Percentiles rank a stretch among this genome's conserved stretches.
Evolutionary conservation across 1,140 invertebrate genomes (phyloP).

Genomic region (Trachymyrmex septentrionalis): DNA sequence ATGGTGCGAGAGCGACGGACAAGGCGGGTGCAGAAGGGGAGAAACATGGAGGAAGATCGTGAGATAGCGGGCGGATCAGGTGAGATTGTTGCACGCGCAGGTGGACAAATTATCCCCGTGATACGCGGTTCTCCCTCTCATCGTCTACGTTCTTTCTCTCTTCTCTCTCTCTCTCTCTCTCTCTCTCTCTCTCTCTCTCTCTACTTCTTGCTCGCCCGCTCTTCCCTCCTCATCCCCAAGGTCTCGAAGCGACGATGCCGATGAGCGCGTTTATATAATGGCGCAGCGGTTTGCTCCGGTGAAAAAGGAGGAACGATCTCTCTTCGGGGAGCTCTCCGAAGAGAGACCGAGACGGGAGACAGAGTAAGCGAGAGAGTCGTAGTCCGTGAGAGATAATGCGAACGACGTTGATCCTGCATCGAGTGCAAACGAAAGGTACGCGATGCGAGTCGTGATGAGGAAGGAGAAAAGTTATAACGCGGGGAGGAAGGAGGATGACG

Average conservation of each 20-base stretch:
- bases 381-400: conserved; percentile 1
- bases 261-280: conserved; percentile 65
- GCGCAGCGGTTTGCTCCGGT: conserved; percentile 25
- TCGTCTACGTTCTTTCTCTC: conserved; percentile 16
- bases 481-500: neutral
- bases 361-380: neutral
- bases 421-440: conserved; percentile 50
- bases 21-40: conserved; percentile 61
- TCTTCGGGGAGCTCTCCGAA: neutral
- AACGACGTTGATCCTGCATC: conserved; percentile 16
- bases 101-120: conserved; percentile 76
- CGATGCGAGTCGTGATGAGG: conserved; percentile 46
- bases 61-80: conserved; percentile 71
- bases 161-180: neutral
- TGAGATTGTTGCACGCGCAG: conserved; percentile 77
- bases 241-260: conserved; percentile 42
- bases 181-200: conserved; percentile 6
- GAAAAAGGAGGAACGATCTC: conserved; percentile 33
- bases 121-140: conserved; percentile 31
- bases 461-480: conserved; percentile 24
- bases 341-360: neutral
- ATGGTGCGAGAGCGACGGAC: conserved; percentile 69
- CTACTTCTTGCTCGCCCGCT: neutral
- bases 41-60: conserved; percentile 54
- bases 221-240: conserved; percentile 17